Conservation (phyloP, 1,140 invertebrate species). For the Uloborus diversus region DNA sequence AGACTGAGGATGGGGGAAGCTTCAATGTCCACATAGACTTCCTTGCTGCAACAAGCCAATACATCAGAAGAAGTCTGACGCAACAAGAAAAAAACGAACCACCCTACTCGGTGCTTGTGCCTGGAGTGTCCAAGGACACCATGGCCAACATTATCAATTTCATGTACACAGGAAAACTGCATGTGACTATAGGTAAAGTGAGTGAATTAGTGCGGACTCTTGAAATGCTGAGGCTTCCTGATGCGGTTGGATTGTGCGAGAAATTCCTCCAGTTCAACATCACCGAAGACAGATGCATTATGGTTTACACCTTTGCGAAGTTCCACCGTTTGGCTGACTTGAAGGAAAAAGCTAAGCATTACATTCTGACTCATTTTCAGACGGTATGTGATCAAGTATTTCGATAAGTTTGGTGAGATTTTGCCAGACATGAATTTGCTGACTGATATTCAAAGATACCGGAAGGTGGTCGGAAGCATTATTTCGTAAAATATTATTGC, state of each 20-base stretch:
- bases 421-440: not conserved
- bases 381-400: conserved; percentile 12
- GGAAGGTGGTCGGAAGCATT: not conserved
- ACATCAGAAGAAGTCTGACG: conserved; percentile 75
- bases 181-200: conserved; percentile 71
- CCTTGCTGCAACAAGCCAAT: conserved; percentile 74
- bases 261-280: conserved; percentile 69
- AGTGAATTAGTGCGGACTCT: conserved; percentile 71
- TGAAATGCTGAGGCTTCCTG: conserved; percentile 73
- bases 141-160: conserved; percentile 72
- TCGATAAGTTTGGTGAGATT: too few species aligned
- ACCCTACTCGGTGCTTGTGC: conserved; percentile 63
- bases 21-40: conserved; percentile 74
- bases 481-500: not conserved
- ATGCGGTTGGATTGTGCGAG: conserved; percentile 70
- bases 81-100: conserved; percentile 68
- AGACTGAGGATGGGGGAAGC: conserved; percentile 71
- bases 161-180: conserved; percentile 73
- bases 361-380: conserved; percentile 30
- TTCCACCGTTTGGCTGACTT: conserved; percentile 72
- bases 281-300: conserved; percentile 72
- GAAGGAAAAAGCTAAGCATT: conserved; percentile 51
- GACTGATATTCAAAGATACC: not conserved
- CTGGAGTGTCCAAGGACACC: conserved; percentile 62
- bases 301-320: conserved; percentile 76